Percentiles rank a stretch among this genome's conserved stretches.
These are phyloP conservation scores for Hypomecis punctinalis DNA, from an alignment of 2,888 invertebrate genomes.

Conservation along the genomic window DNA sequence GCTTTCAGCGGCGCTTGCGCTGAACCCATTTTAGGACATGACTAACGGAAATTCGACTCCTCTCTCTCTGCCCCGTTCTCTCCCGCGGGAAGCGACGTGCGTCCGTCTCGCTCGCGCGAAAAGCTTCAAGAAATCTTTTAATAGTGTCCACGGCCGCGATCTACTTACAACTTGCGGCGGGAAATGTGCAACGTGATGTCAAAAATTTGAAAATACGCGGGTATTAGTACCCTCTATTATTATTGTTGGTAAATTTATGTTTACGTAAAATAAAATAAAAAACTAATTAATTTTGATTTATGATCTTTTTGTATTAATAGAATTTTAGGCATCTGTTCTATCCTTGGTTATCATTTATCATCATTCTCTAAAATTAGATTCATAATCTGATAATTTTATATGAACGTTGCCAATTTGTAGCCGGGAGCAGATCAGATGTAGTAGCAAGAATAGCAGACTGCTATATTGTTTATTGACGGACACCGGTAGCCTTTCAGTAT, in stretches of 20 bases:
- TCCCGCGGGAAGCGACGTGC: slow-evolving; percentile 74
- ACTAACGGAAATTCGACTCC: slow-evolving; percentile 88
- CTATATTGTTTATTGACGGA: slow-evolving; percentile 40
- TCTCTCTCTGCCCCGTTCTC: slow-evolving; percentile 81
- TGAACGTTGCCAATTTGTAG: slow-evolving; percentile 51
- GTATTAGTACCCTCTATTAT: slow-evolving; percentile 45
- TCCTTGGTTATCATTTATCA: slow-evolving; percentile 25
- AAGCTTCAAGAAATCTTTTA: slow-evolving; percentile 86
- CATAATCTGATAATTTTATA: slow-evolving; percentile 57
- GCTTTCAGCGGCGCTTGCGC: slow-evolving; percentile 85
- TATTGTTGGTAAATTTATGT: slow-evolving; percentile 25
- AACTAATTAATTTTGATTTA: not conserved
- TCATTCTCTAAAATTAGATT: slow-evolving; percentile 67
- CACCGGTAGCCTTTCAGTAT: slow-evolving; percentile 42
- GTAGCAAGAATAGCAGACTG: slow-evolving; percentile 38
- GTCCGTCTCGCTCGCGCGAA: slow-evolving; percentile 79
- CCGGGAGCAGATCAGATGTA: slow-evolving; percentile 53
- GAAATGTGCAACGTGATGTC: slow-evolving; percentile 69
- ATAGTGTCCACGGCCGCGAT: slow-evolving; percentile 86
- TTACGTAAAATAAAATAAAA: not conserved
- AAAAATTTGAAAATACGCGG: slow-evolving; percentile 47
- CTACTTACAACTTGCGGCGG: slow-evolving; percentile 83
- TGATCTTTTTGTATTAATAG: slow-evolving; percentile 11
- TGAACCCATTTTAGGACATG: slow-evolving; percentile 90
- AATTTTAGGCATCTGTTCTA: slow-evolving; percentile 1